Conservation (phyloP, 2,797 vertebrate genomes). For the Chaetophractus vellerosus region DNA sequence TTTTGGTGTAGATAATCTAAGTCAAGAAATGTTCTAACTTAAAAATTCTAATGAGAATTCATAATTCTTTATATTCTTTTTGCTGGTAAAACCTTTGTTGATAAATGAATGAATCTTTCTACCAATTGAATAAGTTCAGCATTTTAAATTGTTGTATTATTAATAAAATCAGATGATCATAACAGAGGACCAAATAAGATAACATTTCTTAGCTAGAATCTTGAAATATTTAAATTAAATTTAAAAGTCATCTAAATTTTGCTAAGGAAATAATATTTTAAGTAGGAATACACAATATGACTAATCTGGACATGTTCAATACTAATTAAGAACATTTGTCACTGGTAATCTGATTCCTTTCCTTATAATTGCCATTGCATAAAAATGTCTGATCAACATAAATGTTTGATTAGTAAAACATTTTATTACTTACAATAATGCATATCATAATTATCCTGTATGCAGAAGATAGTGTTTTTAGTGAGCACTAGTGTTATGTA, state of each 20-base stretch:
- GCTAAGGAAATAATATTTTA: conserved; percentile 66
- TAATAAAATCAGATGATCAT: conserved; percentile 33
- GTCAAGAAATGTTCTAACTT: conserved; percentile 19
- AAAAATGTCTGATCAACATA: conserved; percentile 80
- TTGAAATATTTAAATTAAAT: conserved; percentile 67
- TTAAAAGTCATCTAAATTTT: conserved; percentile 61
- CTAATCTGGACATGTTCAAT: conserved; percentile 63
- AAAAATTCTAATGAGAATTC: conserved; percentile 33
- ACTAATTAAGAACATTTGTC: conserved; percentile 80
- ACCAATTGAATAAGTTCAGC: background rate
- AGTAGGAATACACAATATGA: conserved; percentile 67
- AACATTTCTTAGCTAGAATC: conserved; percentile 10
- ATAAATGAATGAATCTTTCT: conserved; percentile 8
- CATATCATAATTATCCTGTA: conserved; percentile 77
- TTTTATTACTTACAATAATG: conserved; percentile 82
- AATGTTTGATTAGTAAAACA: conserved; percentile 85
- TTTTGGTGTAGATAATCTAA: background rate
- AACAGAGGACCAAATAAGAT: conserved; percentile 17
- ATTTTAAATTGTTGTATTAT: conserved; percentile 6
- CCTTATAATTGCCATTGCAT: conserved; percentile 74
- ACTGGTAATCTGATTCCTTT: conserved; percentile 81
- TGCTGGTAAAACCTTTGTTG: background rate
- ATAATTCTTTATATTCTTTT: conserved; percentile 32
- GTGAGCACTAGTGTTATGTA: conserved; percentile 66
- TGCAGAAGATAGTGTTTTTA: conserved; percentile 71